Base-by-base conservation (phyloP, 1,140 invertebrate species). In the Formica exsecta region DNA sequence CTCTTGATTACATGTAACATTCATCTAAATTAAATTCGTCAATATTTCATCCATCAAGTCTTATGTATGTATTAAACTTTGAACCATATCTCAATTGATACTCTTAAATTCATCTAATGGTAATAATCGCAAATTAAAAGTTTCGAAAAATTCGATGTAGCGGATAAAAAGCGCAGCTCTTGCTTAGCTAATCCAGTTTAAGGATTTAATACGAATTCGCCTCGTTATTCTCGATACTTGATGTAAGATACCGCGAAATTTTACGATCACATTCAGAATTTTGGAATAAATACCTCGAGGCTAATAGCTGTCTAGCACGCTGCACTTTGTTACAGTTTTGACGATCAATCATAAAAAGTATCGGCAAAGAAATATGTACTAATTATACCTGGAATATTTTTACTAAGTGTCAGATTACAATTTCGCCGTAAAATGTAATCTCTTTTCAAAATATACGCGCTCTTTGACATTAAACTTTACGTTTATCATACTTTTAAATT, bases 251-350 rank as follows among this genome's bases (percentile, higher is more conserved):
- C 22, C 19, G 36, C 51, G 19, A 36, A 38, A 61, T 73, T 83
- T 83, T 83, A 83, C 38, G 36, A 73, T 44, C 44, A 8, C 29
- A 54, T 38, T n/a, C n/a, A 32, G 79, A 71, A 36, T 80, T 80
- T 80, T 68, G 8, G 44, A 61, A 61, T 57, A 48, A 41, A 13
- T 74, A 74, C 19, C 54, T 73, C 36, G 19, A 38, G n/a, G 13
- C 13, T 83, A 73, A 83, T 73, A 83, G 25, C 41, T 73, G 38
- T 74, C 54, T 73, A 51, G 44, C 38, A 25, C 32, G 44, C 51
- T 25, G 38, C 38, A 71, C 66, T 81, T 71, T 73, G 76, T 79
- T 79, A 70, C 13, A 68, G 8, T 68, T 66, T 79, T 54, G 62
- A 38, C 5, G 76, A 79, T n/a, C 64, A 80, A 80, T 68, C 32